Percentiles rank a stretch among this genome's conserved stretches.
These are phyloP conservation scores for Heliothis virescens DNA, from an alignment of 1,140 invertebrate genomes.

Conservation along the genomic window DNA sequence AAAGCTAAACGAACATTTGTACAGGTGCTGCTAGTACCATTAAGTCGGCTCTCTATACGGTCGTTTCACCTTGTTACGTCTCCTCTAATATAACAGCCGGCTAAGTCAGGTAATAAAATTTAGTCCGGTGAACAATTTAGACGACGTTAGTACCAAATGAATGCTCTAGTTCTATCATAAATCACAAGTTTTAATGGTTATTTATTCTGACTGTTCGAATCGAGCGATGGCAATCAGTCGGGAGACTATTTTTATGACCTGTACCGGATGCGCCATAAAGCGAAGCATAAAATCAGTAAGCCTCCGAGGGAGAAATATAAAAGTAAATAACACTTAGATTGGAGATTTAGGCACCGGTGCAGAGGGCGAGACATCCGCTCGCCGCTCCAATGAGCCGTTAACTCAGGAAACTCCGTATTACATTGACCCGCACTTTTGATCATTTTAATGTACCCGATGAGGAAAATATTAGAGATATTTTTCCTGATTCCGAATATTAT, in stretches of 20 bases:
- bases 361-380: slow-evolving; percentile 53
- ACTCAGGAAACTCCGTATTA: slow-evolving; percentile 50
- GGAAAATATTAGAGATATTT: slow-evolving; percentile 48
- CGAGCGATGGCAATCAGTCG: slow-evolving; percentile 77
- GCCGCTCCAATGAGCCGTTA: slow-evolving; percentile 56
- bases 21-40: neutral
- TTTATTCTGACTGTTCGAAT: slow-evolving; percentile 71
- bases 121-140: slow-evolving; percentile 41
- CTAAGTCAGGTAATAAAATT: slow-evolving; percentile 44
- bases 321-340: slow-evolving; percentile 81
- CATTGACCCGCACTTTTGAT: slow-evolving; percentile 55
- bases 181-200: slow-evolving; percentile 74
- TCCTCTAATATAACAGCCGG: slow-evolving; percentile 9
- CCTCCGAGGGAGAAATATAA: slow-evolving; percentile 75
- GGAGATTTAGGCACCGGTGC: slow-evolving; percentile 64
- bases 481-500: slow-evolving; percentile 28
- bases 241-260: slow-evolving; percentile 79
- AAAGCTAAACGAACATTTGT: neutral
- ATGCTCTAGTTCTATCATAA: slow-evolving; percentile 58
- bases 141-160: slow-evolving; percentile 43
- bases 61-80: slow-evolving; percentile 27
- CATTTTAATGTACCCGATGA: slow-evolving; percentile 46
- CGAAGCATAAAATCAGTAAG: slow-evolving; percentile 79
- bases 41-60: slow-evolving; percentile 16
- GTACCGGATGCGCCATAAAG: slow-evolving; percentile 81